A percentile compares a stretch with the other conserved stretches of the same genome.
phyloP scores from a whole-genome alignment of 2,113 vertebrate genomes.

The Callipepla californica region DNA sequence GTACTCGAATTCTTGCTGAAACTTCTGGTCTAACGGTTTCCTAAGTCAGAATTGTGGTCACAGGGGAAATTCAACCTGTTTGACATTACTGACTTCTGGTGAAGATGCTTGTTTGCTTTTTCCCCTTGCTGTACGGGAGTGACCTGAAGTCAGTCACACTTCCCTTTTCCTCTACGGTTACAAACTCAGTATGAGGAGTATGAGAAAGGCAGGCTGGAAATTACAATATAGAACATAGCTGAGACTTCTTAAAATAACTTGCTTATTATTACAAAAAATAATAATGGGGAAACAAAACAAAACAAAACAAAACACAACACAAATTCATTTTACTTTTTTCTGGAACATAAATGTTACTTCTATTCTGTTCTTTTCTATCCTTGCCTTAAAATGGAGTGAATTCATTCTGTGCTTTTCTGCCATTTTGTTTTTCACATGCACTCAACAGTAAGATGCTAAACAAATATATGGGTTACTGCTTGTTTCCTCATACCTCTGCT shows the following conservation, averaged over 20 bases:
- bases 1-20: background rate
- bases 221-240: background rate
- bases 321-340: background rate
- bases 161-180: background rate
- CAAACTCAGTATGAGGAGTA: background rate
- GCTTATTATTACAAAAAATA: background rate
- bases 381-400: background rate
- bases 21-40: background rate
- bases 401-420: background rate
- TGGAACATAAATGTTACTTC: background rate
- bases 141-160: background rate
- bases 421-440: background rate
- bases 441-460: background rate
- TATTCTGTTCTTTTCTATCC: background rate
- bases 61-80: background rate
- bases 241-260: background rate
- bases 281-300: background rate
- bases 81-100: background rate
- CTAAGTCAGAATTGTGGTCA: background rate
- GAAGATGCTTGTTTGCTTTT: background rate
- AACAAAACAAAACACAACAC: background rate
- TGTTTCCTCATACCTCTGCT: background rate
- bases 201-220: background rate
- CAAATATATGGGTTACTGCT: background rate
- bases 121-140: background rate